These are phyloP conservation scores for Apoda limacodes DNA, from an alignment of 2,888 invertebrate genomes.

Conservation along the genomic window DNA sequence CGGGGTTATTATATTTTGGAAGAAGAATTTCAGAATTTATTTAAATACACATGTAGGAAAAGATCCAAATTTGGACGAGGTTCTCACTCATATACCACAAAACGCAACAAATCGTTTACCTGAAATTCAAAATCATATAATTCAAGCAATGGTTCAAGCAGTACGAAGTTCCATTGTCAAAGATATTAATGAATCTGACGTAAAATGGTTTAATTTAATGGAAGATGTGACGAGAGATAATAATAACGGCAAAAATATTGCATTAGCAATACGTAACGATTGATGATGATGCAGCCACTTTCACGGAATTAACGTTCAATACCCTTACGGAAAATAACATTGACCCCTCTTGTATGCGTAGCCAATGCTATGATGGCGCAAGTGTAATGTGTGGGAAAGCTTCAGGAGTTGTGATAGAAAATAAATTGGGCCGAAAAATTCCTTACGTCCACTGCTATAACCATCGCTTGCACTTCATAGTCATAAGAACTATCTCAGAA, in stretches of 20 bases:
- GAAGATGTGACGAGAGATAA: conserved; percentile 12
- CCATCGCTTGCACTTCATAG: conserved; percentile 16
- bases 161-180: conserved; percentile 14
- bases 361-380: conserved; percentile 15
- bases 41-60: conserved; percentile 14
- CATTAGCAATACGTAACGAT: conserved; percentile 14
- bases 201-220: conserved; percentile 16
- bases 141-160: conserved; percentile 12
- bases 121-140: conserved; percentile 16
- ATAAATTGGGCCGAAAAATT: conserved; percentile 16
- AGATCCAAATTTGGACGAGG: conserved; percentile 12
- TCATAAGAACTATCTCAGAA: conserved; percentile 13
- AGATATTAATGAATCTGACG: conserved; percentile 15
- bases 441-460: conserved; percentile 16
- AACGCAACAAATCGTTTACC: conserved; percentile 15
- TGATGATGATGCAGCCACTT: conserved; percentile 15
- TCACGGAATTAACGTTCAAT: conserved; percentile 14
- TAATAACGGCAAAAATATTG: conserved; percentile 17
- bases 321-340: conserved; percentile 14
- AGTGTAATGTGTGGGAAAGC: conserved; percentile 13
- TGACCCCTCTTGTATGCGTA: conserved; percentile 15
- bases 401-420: conserved; percentile 13
- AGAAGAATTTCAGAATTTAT: conserved; percentile 14
- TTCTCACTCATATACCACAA: conserved; percentile 15
- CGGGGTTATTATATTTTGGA: conserved; percentile 3